These are phyloP conservation scores for Cephus runcator DNA, from an alignment of 2,888 invertebrate species.

Conservation along the genomic window DNA sequence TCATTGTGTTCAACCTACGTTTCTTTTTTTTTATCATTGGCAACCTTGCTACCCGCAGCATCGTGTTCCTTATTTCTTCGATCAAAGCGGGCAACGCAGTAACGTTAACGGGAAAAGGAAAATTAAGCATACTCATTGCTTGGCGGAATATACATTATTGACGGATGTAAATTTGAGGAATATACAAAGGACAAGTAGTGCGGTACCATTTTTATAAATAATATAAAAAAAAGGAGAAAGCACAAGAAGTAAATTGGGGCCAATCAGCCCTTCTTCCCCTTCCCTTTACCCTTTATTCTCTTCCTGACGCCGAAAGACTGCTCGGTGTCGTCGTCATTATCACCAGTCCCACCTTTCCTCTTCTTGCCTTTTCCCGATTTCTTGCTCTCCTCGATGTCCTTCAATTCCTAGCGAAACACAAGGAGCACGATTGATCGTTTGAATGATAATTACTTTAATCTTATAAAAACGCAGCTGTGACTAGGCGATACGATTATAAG, in stretches of 20 bases:
- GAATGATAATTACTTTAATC: not conserved
- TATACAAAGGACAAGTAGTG: not conserved
- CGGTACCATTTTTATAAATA: not conserved
- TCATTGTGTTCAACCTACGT: not conserved
- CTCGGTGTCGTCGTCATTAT: conserved; percentile 82
- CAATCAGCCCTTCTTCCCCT: conserved; percentile 52
- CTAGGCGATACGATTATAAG: not conserved
- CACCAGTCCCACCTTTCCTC: conserved; percentile 68
- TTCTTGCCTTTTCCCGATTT: conserved; percentile 68
- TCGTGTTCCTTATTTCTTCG: not conserved
- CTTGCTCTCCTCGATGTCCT: conserved; percentile 79
- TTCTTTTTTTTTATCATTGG: not conserved
- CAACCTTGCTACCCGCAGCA: not conserved
- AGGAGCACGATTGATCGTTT: not conserved
- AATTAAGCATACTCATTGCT: not conserved
- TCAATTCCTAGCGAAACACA: conserved; percentile 73
- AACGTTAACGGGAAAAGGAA: not conserved
- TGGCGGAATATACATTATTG: not conserved
- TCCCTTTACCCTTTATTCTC: conserved; percentile 73
- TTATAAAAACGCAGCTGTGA: not conserved
- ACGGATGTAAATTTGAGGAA: not conserved
- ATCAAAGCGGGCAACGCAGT: not conserved
- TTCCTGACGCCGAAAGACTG: conserved; percentile 82
- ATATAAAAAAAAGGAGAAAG: not conserved
- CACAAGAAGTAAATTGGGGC: conserved; percentile 10